phyloP scores from a whole-genome alignment of 2,888 invertebrate genomes.

The Trissolcus brochymenae region DNA sequence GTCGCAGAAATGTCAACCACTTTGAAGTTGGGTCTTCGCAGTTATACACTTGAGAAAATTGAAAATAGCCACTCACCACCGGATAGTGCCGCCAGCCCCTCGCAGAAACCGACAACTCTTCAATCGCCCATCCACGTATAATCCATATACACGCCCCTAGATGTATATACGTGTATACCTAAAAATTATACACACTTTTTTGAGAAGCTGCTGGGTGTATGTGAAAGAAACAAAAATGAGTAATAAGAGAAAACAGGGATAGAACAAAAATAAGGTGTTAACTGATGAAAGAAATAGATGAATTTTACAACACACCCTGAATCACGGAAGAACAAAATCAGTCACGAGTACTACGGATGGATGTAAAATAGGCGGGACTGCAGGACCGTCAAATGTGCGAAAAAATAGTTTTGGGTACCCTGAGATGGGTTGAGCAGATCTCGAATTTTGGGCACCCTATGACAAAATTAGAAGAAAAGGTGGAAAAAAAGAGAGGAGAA shows the following conservation, averaged over 20 bases:
- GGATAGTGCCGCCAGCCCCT: slow-evolving; percentile 33
- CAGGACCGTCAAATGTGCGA: too few species aligned
- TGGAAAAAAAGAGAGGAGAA: neutral
- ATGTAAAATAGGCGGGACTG: too few species aligned
- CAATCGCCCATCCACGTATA: slow-evolving; percentile 39
- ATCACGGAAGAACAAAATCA: too few species aligned
- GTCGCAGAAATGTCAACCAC: too few species aligned
- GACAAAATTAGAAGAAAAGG: neutral
- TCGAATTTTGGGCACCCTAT: neutral
- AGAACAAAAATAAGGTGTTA: too few species aligned
- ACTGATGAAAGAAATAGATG: too few species aligned
- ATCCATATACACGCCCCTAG: slow-evolving; percentile 15
- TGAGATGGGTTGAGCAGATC: neutral
- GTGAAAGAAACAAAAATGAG: too few species aligned
- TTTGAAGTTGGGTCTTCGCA: slow-evolving; percentile 1
- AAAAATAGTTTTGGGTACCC: too few species aligned
- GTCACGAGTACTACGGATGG: too few species aligned
- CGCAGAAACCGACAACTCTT: slow-evolving; percentile 35
- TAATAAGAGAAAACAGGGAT: too few species aligned
- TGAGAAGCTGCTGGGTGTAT: too few species aligned
- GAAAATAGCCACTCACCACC: slow-evolving; percentile 39
- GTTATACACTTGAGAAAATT: slow-evolving; percentile 8
- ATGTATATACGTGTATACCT: slow-evolving; percentile 5
- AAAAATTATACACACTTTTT: slow-evolving; percentile 10
- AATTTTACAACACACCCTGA: too few species aligned